Evolutionary conservation across 2,113 vertebrate genomes (phyloP), one percentile per base, ranked within the genome.

Genomic region (Catagonus wagneri): DNA sequence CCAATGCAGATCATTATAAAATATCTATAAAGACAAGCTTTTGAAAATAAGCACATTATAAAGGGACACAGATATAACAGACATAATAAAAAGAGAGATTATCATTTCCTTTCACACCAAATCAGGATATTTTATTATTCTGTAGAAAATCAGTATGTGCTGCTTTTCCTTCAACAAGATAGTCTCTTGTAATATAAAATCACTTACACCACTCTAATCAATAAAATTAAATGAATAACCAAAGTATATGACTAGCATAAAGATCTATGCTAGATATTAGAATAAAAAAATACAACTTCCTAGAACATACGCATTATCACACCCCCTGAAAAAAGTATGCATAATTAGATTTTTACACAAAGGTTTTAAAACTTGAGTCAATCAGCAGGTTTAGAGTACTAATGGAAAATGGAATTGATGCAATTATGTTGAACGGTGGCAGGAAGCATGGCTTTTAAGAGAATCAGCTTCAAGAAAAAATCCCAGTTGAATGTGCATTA

Each of bases 391-490:
- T 93, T 60, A 79, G 75, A 96, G 61, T 72, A 94, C 95, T 93
- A 97, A 94, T 92, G 85, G 94, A 94, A 97, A 90, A 66, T 39
- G 50, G 56, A 95, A 91, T 90, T 79, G 79, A 89, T 97, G 94
- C 89, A 97, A 94, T 98, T 98, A 98, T 93, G 95, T 83, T 97
- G 95, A 96, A 96, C 79, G 96, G 98, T 97, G 96, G 98, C 97
- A 98, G 98, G 98, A 98, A 98, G 89, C 85, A 78, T 79, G 95
- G 85, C 97, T 98, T 98, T 98, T 95, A 98, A 97, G 68, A 2
- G 7, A 98, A 98, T 97, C 96, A 98, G 96, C 95, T 98, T 98
- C 97, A 98, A 98, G 97, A 96, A 97, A 97, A 98, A 98, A 97
- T 96, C 97, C 93, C 97, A 98, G 96, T 97, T 98, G 97, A 80